Evolutionary conservation across 2,888 invertebrate species (phyloP), one percentile per base, ranked within the genome.

Genomic region (Spicauda simplicius): DNA sequence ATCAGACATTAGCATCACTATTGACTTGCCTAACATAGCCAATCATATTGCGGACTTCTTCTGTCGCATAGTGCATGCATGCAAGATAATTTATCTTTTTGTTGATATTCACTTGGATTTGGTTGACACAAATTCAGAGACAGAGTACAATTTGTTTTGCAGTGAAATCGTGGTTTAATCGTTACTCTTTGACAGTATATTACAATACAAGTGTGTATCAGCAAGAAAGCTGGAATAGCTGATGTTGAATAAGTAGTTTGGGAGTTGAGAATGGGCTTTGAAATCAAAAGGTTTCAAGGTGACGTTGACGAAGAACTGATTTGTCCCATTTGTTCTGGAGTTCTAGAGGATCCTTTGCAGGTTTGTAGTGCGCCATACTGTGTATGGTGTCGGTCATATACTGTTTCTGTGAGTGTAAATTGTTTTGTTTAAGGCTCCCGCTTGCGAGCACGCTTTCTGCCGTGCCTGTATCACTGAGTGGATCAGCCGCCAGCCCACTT

Each of bases 401-500:
- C 25, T 25, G 33, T 62, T 60, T 48, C 6, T 57, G 19, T 19
- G 30, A 60, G 12, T 48, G 33, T n/a, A 25, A 41, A n/a, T 11
- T 18, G 33, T 57, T 45, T 62, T 70, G 67, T 71, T 74, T 33
- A 86, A 98, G 98, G 98, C 98, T 64, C 98, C 98, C 61, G 96
- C 96, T 78, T 99, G 99, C 89, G 99, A 99, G 86, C 99, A 99
- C 93, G 98, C 98, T 67, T 99, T 99, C 91, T 99, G 99, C 87
- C 95, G 96, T 78, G 95, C 95, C 60, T 99, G 99, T 88, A 99
- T 99, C 78, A 97, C 97, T 71, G 98, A 98, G 90, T 99, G 99
- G 99, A 95, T 99, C 74, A 97, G 97, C 73, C 95, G 97, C 61
- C 98, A 98, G 86, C 98, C 97, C 18, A 98, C 97, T 45, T 99